Evolutionary conservation across 2,113 vertebrate species (phyloP), one percentile per base, ranked within the genome.

Genomic region (Trichomycterus rosablanca): DNA sequence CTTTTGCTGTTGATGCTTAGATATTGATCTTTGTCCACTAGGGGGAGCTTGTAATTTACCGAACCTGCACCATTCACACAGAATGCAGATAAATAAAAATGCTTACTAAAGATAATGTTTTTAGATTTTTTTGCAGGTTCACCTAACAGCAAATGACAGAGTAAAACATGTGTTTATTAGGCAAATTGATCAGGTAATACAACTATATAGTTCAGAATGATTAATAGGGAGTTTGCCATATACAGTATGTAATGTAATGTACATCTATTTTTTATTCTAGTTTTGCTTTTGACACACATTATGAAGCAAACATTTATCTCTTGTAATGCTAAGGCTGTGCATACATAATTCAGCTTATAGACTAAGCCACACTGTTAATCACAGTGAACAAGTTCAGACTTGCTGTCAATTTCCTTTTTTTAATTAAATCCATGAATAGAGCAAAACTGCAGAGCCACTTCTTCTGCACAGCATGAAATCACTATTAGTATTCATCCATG

Each of bases 31-130:
- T 34, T 39, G 59, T 50, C 85, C 87, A 87, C 84, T 80, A 88
- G 85, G 85, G 82, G 84, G 85, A 74, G 84, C 81, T 77, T 84
- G 56, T 53, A 80, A 72, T 77, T 73, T 84, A 65, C 74, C 59
- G 34, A 40, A 59, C 22, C 11, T 59, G 7, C 42, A 67, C 37
- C 28, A 45, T 66, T 19, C 51, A 23, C 34, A 40, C 14, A 2
- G n/a, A n/a, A n/a, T 15, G 3, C 16, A 30, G 19, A 28, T 19
- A 52, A 35, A 48, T 34, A 59, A 18, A 39, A 62, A 44, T 28
- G 2, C 53, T 39, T 22, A 37, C 37, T 54, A 61, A 61, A 48
- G 12, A 19, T 23, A 45, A 40, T 20, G 26, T 22, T 49, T 51
- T 57, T 16, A 18, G 4, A 22, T 53, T 22, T 53, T 22, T 34